Evolutionary conservation across 2,797 vertebrate genomes (phyloP).

Genomic region (Rhynchotus rufescens): DNA sequence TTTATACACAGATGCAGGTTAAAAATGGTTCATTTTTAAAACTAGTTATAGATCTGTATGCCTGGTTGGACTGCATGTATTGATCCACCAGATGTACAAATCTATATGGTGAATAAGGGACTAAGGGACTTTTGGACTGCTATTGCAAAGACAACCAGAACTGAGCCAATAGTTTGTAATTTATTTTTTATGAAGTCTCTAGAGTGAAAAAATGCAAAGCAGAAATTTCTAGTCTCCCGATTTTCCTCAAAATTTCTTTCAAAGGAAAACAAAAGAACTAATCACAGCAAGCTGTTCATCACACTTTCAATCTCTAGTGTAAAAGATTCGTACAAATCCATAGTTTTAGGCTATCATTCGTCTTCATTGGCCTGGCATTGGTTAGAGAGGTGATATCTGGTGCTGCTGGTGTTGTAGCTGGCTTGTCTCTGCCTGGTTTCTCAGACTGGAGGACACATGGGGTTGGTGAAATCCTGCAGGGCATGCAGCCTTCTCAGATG

Average conservation of each 20-base stretch:
- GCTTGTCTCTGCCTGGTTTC: not conserved
- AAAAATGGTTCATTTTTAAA: conserved; percentile 8
- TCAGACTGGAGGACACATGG: not conserved
- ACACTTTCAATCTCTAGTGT: not conserved
- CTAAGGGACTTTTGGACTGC: not conserved
- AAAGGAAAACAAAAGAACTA: not conserved
- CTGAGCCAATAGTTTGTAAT: not conserved
- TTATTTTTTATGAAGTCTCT: not conserved
- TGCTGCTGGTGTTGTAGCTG: not conserved
- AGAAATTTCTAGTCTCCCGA: not conserved
- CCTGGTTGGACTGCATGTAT: not conserved
- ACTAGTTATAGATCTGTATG: not conserved
- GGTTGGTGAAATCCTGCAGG: not conserved
- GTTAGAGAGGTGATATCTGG: not conserved
- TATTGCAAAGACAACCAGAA: not conserved
- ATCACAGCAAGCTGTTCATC: not conserved
- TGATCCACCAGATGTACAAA: not conserved
- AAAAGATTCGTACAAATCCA: not conserved
- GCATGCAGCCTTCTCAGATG: not conserved
- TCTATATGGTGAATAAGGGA: not conserved
- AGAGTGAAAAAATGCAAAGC: not conserved
- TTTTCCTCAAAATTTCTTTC: not conserved
- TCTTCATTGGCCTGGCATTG: not conserved
- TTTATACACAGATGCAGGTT: not conserved
- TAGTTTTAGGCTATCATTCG: not conserved